Evolutionary conservation across 2,888 invertebrate genomes (phyloP), one percentile per base, ranked within the genome.

Genomic region (Lasioglossum oenotherae): DNA sequence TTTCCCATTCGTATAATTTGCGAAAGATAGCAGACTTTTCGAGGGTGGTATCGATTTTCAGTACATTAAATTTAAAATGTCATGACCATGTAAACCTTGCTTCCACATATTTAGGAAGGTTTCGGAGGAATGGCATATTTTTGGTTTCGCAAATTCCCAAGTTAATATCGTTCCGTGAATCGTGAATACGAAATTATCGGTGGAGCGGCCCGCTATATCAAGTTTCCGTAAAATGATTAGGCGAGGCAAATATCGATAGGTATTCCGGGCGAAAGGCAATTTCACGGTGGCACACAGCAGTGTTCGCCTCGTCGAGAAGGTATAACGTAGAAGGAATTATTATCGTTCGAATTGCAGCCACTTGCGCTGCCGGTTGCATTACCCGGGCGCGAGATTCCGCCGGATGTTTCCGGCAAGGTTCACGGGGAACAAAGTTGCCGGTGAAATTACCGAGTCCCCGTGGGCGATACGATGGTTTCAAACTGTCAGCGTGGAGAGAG

Each of bases 401-500:
- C 57, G 75, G 77, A 78, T 82, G 87, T 88, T 86, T 88, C 84
- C 81, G 84, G 87, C 72, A 78, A 87, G 88, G 81, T 81, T 84
- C 82, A 38, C 80, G 81, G 84, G 82, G 87, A 86, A 87, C 83
- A 82, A 91, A 90, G 88, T 90, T 90, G 78, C 74, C 82, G 64
- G 44, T 76, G 83, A 91, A 90, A 87, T 89, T 90, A 81, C 71
- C 74, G 60, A 86, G 80, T 82, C 89, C 90, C 86, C 80, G 81
- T 84, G 87, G 91, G 86, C 87, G 87, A 89, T 87, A 86, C 87
- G 80, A 85, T 73, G 86, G 79, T 88, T 89, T 84, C 86, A 82
- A 89, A 89, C 87, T 89, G 89, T 82, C 87, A 83, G 74, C 49
- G 78, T 41, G 53, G 78, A 64, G 75, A 79, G 81, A 75, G 86